phyloP scores from a whole-genome alignment of 2,888 invertebrate genomes.

The Ectemnius cavifrons region DNA sequence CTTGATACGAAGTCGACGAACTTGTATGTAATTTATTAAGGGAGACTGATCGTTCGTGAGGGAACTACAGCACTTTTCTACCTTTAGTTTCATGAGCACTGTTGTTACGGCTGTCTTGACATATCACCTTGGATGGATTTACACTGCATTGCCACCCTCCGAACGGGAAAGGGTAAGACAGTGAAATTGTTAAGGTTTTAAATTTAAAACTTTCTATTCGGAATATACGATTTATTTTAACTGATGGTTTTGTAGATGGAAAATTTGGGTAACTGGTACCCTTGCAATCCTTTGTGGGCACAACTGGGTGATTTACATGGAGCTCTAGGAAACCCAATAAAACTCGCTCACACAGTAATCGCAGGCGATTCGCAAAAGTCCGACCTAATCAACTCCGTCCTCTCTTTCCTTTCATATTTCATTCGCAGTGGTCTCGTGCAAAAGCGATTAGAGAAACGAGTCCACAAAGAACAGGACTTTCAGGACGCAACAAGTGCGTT shows the following conservation, averaged over 20 bases:
- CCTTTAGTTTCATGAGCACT: constrained; percentile 91
- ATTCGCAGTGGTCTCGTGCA: constrained; percentile 79
- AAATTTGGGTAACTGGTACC: constrained; percentile 82
- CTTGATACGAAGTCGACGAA: constrained; percentile 92
- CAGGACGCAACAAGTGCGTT: constrained; percentile 66
- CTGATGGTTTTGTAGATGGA: constrained; percentile 68
- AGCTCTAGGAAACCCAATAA: constrained; percentile 88
- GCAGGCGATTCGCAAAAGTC: constrained; percentile 83
- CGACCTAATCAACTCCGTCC: constrained; percentile 85
- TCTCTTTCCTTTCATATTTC: constrained; percentile 91
- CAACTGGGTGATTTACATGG: constrained; percentile 93
- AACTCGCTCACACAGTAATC: constrained; percentile 89
- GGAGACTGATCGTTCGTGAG: background rate
- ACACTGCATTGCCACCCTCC: constrained; percentile 81
- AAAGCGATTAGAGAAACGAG: constrained; percentile 66
- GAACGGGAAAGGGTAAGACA: constrained; percentile 69
- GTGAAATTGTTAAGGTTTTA: background rate
- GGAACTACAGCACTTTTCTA: no score
- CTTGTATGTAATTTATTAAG: constrained; percentile 84
- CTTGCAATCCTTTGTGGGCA: constrained; percentile 94
- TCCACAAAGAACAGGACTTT: constrained; percentile 66
- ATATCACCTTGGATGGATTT: constrained; percentile 94
- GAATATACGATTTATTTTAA: constrained; percentile 2
- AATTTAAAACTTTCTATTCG: background rate
- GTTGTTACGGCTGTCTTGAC: constrained; percentile 92